Evolutionary conservation across 2,113 vertebrate species (phyloP), one percentile per base, ranked within the genome.

Genomic region (Helogale parvula): DNA sequence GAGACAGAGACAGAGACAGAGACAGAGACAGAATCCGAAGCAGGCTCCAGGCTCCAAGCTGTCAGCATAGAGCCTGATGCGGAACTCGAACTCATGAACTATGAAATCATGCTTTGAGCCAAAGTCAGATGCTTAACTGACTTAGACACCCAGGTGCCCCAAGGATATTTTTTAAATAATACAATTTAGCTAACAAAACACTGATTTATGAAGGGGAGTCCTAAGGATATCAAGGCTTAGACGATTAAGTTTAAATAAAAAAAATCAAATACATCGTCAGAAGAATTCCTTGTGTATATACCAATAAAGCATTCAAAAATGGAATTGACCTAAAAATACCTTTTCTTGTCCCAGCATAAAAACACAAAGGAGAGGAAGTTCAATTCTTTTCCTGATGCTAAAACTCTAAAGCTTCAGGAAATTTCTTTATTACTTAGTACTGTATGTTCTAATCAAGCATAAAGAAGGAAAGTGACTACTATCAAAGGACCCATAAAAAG

Each of bases 401-500:
- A 98, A 99, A 98, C 81, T 98, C 93, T 90, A 97, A 98, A 98
- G 95, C 98, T 98, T 98, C 97, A 98, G 98, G 98, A 99, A 99
- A 97, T 98, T 98, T 98, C 98, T 98, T 98, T 98, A 99, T 99
- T 99, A 98, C 98, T 99, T 98, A 98, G 96, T 98, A 99, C 98
- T 99, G 98, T 99, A 99, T 98, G 98, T 98, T 98, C 98, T 99
- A 98, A 99, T 98, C 99, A 99, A 98, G 98, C 98, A 99, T 98
- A 99, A 98, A 99, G 96, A 98, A 98, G 96, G 98, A 98, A 99
- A 99, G 98, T 98, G 98, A 98, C 97, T 98, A 98, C 98, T 99
- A 99, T 99, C 99, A 99, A 99, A 99, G 98, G 98, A 98, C 98
- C 97, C 98, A 99, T 99, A 99, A 99, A 99, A 99, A 98, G 98